Percentiles rank a stretch among this genome's conserved stretches.
Evolutionary conservation across 2,113 vertebrate species (phyloP).

Genomic region (Cathartes aura): DNA sequence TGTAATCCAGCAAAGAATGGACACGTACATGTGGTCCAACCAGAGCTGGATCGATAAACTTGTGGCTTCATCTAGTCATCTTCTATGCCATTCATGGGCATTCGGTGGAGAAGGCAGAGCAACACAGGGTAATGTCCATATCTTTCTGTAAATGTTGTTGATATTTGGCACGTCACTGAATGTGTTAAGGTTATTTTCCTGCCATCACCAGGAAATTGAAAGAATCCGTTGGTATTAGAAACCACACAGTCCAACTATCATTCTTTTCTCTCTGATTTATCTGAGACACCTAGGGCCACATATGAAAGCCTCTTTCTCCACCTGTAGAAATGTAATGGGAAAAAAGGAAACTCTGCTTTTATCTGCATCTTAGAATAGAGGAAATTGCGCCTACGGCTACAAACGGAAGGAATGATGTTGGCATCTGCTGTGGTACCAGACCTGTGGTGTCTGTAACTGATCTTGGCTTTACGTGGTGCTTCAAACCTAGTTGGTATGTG

Average conservation of each 20-base stretch:
- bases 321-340: background rate
- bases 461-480: background rate
- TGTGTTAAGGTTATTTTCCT: background rate
- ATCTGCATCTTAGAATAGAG: background rate
- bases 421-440: background rate
- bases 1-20: slow-evolving; percentile 13
- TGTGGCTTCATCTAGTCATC: background rate
- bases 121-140: background rate
- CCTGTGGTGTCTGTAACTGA: background rate
- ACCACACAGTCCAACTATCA: background rate
- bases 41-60: background rate
- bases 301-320: background rate
- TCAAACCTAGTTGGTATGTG: background rate
- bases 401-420: background rate
- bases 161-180: background rate
- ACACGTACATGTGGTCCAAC: background rate
- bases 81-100: background rate
- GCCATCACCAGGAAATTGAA: background rate
- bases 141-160: background rate
- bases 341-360: background rate
- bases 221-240: background rate
- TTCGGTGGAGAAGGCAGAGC: background rate
- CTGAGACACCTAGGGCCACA: background rate
- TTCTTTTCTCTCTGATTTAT: background rate
- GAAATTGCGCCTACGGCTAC: background rate